Percentiles rank a stretch among this genome's conserved stretches.
phyloP scores from a whole-genome alignment of 2,888 invertebrate species.

The Cheilosia scutellata region DNA sequence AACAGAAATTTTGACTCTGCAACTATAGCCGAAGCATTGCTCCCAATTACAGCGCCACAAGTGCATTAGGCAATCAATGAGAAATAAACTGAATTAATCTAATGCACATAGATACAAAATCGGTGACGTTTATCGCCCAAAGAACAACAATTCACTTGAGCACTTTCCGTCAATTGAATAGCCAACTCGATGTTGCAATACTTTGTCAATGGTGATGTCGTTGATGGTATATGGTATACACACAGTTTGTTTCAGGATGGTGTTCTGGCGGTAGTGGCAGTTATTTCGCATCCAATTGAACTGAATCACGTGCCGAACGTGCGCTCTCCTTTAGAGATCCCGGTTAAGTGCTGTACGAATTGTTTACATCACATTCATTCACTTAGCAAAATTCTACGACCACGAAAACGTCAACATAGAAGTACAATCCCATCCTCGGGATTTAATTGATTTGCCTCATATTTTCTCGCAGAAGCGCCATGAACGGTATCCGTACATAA shows the following conservation, averaged over 20 bases:
- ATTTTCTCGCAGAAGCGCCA: conserved; percentile 31
- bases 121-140: conserved; percentile 37
- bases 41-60: conserved; percentile 13
- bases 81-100: conserved; percentile 16
- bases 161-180: conserved; percentile 48
- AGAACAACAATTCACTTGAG: conserved; percentile 43
- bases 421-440: conserved; percentile 22
- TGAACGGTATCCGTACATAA: neutral
- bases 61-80: conserved; percentile 61
- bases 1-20: conserved; percentile 26
- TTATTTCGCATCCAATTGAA: conserved; percentile 31
- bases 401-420: conserved; percentile 13
- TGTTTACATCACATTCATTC: conserved; percentile 53
- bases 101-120: neutral
- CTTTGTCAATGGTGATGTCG: conserved; percentile 5
- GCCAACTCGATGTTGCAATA: neutral
- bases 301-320: conserved; percentile 67
- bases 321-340: conserved; percentile 38
- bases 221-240: neutral
- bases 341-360: neutral
- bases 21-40: conserved; percentile 4
- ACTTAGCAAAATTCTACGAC: neutral
- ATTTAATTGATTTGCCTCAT: conserved; percentile 60
- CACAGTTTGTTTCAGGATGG: neutral
- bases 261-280: neutral